Conservation (phyloP, 2,113 vertebrate genomes). For the Lepisosteus osseus region DNA sequence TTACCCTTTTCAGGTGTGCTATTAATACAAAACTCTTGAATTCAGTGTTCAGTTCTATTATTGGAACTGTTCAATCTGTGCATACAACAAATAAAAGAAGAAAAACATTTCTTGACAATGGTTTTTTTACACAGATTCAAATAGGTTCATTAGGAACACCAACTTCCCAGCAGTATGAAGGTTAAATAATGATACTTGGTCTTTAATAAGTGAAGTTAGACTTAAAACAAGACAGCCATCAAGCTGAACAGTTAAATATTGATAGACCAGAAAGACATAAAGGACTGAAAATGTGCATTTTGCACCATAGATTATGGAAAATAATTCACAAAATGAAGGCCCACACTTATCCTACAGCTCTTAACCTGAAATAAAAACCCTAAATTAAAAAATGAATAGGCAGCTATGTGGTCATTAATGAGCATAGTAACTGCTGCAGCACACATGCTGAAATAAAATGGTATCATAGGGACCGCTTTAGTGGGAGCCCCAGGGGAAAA, state of each 20-base stretch:
- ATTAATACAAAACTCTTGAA: too few species aligned
- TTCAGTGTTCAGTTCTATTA: too few species aligned
- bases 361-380: conserved; percentile 47
- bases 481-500: conserved; percentile 22
- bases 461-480: conserved; percentile 21
- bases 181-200: too few species aligned
- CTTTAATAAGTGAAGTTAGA: background rate
- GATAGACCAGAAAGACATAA: background rate
- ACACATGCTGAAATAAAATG: background rate
- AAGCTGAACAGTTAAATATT: conserved; percentile 13
- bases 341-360: conserved; percentile 37
- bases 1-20: too few species aligned
- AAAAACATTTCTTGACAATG: background rate
- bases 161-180: background rate
- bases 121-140: too few species aligned
- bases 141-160: too few species aligned
- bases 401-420: conserved; percentile 10
- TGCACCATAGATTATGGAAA: conserved; percentile 39
- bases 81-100: background rate
- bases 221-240: background rate
- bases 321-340: conserved; percentile 34
- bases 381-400: conserved; percentile 41
- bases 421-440: too few species aligned
- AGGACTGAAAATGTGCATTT: conserved; percentile 7
- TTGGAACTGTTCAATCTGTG: too few species aligned